Percentiles rank a stretch among this genome's conserved stretches.
Conservation (phyloP, 30 jellyfish, hydroid and myxozoan species). For the Pseudorhiza aurosa region DNA sequence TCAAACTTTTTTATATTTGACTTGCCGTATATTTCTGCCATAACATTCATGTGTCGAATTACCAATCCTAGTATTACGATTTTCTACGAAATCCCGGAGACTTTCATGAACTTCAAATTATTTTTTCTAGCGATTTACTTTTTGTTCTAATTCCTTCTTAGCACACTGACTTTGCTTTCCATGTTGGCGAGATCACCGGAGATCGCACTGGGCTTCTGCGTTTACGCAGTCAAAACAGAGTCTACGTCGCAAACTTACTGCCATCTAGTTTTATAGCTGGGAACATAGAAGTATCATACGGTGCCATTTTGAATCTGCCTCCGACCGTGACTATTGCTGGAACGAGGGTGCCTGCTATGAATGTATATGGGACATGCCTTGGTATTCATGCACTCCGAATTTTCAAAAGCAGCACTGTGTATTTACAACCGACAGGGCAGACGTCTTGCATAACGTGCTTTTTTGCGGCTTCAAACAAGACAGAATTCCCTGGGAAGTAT, state of each 20-base stretch:
- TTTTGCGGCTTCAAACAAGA: constrained; percentile 53
- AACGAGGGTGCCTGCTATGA: constrained; percentile 43
- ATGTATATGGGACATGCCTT: constrained; percentile 47
- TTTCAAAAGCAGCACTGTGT: constrained; percentile 31
- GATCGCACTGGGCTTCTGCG: constrained; percentile 59
- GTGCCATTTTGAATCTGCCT: constrained; percentile 62
- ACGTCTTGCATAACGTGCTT: constrained; percentile 63
- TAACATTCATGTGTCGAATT: no score
- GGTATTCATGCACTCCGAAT: constrained; percentile 34
- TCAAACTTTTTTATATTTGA: no score
- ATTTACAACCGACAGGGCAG: constrained; percentile 55
- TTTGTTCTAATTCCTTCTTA: neutral
- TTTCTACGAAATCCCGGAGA: no score
- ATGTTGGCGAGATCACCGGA: constrained; percentile 43
- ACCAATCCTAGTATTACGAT: no score
- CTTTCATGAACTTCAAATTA: no score
- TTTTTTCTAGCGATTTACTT: no score
- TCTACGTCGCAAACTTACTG: constrained; percentile 1
- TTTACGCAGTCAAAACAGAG: constrained; percentile 49
- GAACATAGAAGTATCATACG: constrained; percentile 27
- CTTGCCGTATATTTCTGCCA: no score
- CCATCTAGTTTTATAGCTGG: constrained; percentile 42
- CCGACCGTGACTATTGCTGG: constrained; percentile 49
- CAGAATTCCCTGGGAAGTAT: constrained; percentile 59
- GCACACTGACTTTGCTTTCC: constrained; percentile 38